phyloP scores from a whole-genome alignment of 2,113 vertebrate species.

The Naja naja region DNA sequence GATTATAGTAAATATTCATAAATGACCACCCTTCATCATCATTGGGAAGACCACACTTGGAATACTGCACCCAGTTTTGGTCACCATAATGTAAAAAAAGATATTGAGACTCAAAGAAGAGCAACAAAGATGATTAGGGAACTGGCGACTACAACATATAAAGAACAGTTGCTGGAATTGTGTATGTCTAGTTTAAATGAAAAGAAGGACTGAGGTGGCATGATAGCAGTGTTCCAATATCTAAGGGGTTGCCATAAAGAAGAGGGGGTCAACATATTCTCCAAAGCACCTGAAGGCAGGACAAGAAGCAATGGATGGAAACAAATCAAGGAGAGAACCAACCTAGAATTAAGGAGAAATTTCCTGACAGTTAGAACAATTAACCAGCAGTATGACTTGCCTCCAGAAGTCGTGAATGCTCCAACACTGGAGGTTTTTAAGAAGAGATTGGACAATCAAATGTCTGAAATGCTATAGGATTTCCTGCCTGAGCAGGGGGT shows the following conservation, averaged over 20 bases:
- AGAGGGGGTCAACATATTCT: neutral
- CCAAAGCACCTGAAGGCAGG: neutral
- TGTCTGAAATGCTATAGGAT: neutral
- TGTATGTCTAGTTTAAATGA: neutral
- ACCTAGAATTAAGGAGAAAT: neutral
- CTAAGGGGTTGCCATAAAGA: neutral
- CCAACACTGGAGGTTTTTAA: neutral
- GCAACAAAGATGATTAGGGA: neutral
- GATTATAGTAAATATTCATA: neutral
- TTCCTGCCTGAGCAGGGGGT: neutral
- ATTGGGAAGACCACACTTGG: neutral
- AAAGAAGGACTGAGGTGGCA: neutral
- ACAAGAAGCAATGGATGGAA: neutral
- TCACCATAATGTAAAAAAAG: neutral
- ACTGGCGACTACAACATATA: neutral
- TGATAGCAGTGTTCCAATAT: neutral
- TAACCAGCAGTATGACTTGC: neutral
- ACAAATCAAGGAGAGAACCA: neutral
- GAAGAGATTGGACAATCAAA: neutral
- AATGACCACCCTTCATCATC: neutral
- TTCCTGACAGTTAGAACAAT: neutral
- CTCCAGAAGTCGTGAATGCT: neutral
- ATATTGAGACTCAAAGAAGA: neutral
- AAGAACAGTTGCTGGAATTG: neutral
- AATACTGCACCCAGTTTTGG: neutral